Percentiles rank a stretch among this genome's conserved stretches.
Conservation (phyloP, 2,113 vertebrate species). For the Pycnonotus jocosus region DNA sequence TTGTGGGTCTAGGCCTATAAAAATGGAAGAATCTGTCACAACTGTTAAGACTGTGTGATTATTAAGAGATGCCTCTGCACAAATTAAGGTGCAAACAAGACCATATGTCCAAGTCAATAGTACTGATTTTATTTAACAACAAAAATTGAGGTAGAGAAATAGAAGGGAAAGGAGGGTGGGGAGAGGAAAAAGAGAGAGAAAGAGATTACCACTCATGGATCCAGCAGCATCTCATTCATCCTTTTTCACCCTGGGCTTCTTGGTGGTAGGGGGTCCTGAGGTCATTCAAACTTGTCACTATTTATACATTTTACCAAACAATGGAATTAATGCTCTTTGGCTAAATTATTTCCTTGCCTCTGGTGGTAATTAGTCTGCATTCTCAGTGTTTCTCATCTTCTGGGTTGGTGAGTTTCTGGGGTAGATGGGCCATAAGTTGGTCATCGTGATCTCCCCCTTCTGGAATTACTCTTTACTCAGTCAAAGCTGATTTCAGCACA, state of each 20-base stretch:
- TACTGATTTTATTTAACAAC: neutral
- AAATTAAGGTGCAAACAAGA: neutral
- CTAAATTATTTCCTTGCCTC: neutral
- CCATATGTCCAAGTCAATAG: neutral
- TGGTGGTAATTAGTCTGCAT: neutral
- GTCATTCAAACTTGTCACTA: neutral
- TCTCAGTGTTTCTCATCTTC: neutral
- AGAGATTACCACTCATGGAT: neutral
- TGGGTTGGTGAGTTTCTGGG: neutral
- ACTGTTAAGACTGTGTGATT: neutral
- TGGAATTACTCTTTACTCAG: neutral
- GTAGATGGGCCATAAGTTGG: neutral
- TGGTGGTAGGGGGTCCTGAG: neutral
- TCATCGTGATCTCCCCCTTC: accelerated
- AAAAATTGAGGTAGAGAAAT: neutral
- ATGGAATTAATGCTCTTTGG: neutral
- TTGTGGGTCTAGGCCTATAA: neutral
- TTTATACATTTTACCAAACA: neutral
- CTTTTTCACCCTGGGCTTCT: neutral
- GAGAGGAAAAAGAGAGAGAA: neutral
- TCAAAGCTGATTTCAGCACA: neutral
- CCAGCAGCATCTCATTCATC: neutral
- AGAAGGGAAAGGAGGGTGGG: neutral
- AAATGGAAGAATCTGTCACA: neutral
- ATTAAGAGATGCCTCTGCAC: neutral